Evolutionary conservation across 2,888 invertebrate species (phyloP), one percentile per base, ranked within the genome.

Genomic region (Andricus curvator): DNA sequence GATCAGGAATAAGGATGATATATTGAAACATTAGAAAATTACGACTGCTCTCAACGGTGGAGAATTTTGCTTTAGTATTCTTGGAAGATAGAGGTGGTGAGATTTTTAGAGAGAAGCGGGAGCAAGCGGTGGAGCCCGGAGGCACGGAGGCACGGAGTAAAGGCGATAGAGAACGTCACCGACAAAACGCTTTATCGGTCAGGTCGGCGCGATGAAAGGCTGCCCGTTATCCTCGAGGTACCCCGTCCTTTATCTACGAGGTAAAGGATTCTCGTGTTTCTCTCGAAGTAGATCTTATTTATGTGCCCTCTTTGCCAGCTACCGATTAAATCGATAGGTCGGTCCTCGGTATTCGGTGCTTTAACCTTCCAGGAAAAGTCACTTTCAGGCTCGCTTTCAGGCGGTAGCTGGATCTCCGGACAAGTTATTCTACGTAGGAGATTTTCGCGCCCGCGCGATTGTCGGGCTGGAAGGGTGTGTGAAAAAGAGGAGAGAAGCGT

Each of bases 221-320:
- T 80, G 82, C 86, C 85, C 85, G 89, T 91, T 91, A 91, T 90
- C 90, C 89, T 86, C 88, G 84, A 87, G 88, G 88, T 89, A 88
- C 88, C 86, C 86, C 84, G 80, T 82, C 83, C 85, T 88, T 89
- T 88, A 87, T 87, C 88, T 87, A 82, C 84, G 83, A 86, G 85
- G 86, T 89, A 92, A 92, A 92, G 92, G 92, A 92, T 93, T 92
- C 92, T 87, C 92, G 89, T 92, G 92, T 92, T 91, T 85, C 88
- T 84, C 86, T 84, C 86, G 82, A 89, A 89, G 90, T 90, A 90
- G 90, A 92, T 91, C 91, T 92, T 92, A 91, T 92, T 92, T 91
- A 92, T 91, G 91, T 87, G 88, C 85, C 85, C 89, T 88, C 87
- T 87, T 88, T 88, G 86, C 82, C 85, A 84, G 90, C 91, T 91